phyloP scores from a whole-genome alignment of 2,888 invertebrate genomes.

The Epirrita christyi region DNA sequence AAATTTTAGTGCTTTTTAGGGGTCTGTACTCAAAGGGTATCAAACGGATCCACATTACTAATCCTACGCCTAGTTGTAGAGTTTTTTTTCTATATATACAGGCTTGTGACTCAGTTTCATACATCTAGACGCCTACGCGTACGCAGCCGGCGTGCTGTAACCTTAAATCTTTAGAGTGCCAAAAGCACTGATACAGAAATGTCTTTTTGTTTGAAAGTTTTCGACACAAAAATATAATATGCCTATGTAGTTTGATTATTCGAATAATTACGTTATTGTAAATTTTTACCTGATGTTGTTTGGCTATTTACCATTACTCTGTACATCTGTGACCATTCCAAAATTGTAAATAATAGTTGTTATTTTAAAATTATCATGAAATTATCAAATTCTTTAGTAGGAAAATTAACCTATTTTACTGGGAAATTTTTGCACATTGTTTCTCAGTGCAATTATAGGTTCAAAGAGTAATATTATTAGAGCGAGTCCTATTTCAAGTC shows the following conservation, averaged over 20 bases:
- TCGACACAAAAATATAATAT: no score
- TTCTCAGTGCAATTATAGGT: not conserved
- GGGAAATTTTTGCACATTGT: not conserved
- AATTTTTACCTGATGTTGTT: not conserved
- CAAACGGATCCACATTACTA: no score
- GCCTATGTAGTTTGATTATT: no score
- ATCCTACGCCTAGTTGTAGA: no score
- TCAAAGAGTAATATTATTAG: not conserved
- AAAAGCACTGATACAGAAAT: no score
- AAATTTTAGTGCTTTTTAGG: not conserved
- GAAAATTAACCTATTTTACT: not conserved
- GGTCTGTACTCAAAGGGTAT: no score
- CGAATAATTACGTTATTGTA: not conserved
- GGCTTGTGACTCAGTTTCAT: no score
- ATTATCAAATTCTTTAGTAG: slow-evolving; percentile 1
- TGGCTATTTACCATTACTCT: no score
- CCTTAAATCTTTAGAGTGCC: not conserved
- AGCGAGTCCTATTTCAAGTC: not conserved
- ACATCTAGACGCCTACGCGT: no score
- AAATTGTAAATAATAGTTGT: slow-evolving; percentile 31
- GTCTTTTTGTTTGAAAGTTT: no score
- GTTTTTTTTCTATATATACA: no score
- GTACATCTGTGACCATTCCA: slow-evolving; percentile 30
- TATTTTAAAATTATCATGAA: slow-evolving; percentile 11
- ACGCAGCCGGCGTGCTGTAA: no score